Evolutionary conservation across 2,888 invertebrate species (phyloP), one percentile per base, ranked within the genome.

Genomic region (Napeogenes sylphis): DNA sequence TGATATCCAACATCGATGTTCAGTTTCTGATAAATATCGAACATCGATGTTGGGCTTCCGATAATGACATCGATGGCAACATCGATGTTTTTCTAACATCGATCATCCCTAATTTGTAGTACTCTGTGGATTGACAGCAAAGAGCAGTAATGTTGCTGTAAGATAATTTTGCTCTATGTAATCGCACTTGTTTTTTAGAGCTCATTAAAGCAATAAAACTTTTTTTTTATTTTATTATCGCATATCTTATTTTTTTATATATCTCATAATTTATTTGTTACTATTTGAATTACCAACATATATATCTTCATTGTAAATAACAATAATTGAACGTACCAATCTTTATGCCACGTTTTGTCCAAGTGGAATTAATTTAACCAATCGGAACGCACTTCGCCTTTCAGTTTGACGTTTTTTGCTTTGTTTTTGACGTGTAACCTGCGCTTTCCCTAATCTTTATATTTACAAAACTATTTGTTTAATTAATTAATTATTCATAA

Each of bases 381-480:
- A 88, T 89, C 68, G 77, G 65, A 73, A 65, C 30, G 47, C 66
- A 70, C 73, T 67, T 72, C 71, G 62, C 61, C 70, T 77, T 77
- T 80, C 76, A 73, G 70, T 59, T 77, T 75, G 75, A 80, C 80
- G 79, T 81, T 75, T 76, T 74, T 72, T 74, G 66, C 66, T 70
- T 83, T 83, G 79, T 80, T 80, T 87, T 89, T 90, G 90, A 89
- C 90, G 88, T 88, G 87, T 88, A 83, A 83, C 79, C 77, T 83
- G 78, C 78, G 79, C 83, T 83, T 84, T 82, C 76, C 71, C 72
- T 51, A 51, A 84, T 82, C 76, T 79, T 78, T 85, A 55, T 68
- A 85, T 85, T 87, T 88, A 86, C 83, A 81, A 80, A 81, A 77
- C 75, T 77, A 64, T 64, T 63, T 58, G 21, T 66, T 58, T 77